Evolutionary conservation across 2,113 vertebrate species (phyloP), one percentile per base, ranked within the genome.

Genomic region (Crotalus viridis): DNA sequence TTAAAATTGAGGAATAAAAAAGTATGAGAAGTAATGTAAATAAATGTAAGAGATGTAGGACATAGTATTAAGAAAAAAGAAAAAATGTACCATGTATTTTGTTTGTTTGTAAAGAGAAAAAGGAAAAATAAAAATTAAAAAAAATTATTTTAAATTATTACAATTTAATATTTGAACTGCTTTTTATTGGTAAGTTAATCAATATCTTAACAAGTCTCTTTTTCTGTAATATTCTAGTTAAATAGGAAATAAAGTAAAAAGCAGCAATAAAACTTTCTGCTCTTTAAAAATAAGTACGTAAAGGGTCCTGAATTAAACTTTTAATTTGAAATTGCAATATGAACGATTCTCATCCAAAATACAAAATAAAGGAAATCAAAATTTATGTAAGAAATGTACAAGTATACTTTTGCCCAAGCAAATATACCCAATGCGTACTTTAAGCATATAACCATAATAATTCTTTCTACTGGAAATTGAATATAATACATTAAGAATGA

Each of bases 141-240:
- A 39, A 39, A 39, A 39, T 2, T 39, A 39, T 81, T 74, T 74
- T 81, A 69, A 69, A 12, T 28, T 5, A 86, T 86, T 59, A 61
- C 94, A 94, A 90, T 48, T 86, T 21, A 93, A 74, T 93, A 94
- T 89, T 85, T 95, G 0, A 59, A 59, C 3, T 81, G 56, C n/a
- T 93, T 5, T 28, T 15, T 51, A 85, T 85, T 22, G n/a, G 89
- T 26, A 21, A 46, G n/a, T 89, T 22, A 46, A 48, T 92, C 57
- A 81, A 19, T n/a, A 88, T 0, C 1, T 86, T 88, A 92, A 93
- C 15, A 85, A 89, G 54, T 86, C 92, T 22, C 22, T 87, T 92
- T 94, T 57, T 81, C n/a, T 92, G 59, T 15, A 33, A 88, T 28
- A 56, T 64, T 74, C 61, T 21, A 33, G 87, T 57, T 59, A 91